phyloP scores from a whole-genome alignment of 2,888 invertebrate genomes.

The Herminia tarsipennalis region DNA sequence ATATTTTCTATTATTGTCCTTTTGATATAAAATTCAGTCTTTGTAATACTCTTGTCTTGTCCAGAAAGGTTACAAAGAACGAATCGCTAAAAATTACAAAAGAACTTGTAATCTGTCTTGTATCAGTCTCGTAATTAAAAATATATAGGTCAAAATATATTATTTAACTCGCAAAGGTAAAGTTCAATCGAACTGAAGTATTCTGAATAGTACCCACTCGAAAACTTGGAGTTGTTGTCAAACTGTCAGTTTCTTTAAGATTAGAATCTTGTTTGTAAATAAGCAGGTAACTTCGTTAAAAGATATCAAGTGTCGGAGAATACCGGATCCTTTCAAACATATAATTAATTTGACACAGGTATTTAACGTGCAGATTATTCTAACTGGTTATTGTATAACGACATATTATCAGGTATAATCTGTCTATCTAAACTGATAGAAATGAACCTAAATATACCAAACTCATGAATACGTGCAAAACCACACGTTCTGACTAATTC shows the following conservation, averaged over 20 bases:
- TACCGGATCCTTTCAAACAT: no score
- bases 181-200: conserved; percentile 5
- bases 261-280: neutral
- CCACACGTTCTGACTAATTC: no score
- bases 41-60: conserved; percentile 22
- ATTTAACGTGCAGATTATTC: no score
- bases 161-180: neutral
- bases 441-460: no score
- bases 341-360: no score
- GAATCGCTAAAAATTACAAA: conserved; percentile 18
- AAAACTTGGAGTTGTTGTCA: neutral
- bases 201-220: neutral
- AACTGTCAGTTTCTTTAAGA: conserved; percentile 3
- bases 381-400: no score
- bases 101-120: conserved; percentile 9
- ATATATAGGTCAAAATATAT: conserved; percentile 3
- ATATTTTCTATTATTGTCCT: conserved; percentile 48
- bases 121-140: conserved; percentile 10
- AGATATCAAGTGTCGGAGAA: no score
- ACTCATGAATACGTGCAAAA: no score
- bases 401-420: no score
- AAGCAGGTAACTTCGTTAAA: no score
- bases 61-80: conserved; percentile 6
- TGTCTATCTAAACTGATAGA: no score
- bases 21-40: conserved; percentile 45